A percentile compares a stretch with the other conserved stretches of the same genome.
These are phyloP conservation scores for Daubentonia madagascariensis DNA, from an alignment of 2,113 vertebrate genomes.

Conservation along the genomic window DNA sequence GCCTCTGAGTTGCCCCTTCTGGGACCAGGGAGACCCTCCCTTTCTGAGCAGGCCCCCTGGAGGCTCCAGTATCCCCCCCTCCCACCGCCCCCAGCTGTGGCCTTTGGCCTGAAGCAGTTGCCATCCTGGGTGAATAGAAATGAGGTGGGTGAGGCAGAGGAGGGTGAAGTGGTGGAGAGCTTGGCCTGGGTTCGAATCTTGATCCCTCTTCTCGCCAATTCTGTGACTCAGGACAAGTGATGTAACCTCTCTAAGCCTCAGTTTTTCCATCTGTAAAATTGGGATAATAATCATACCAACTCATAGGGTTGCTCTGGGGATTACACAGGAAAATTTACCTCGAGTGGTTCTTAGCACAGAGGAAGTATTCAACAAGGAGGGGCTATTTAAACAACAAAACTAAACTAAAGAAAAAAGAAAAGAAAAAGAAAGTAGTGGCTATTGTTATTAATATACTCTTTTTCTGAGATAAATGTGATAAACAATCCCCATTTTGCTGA, in stretches of 20 bases:
- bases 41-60: conserved; percentile 5
- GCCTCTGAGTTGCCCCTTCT: neutral
- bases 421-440: neutral
- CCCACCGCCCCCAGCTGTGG: neutral
- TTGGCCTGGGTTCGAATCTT: neutral
- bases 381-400: neutral
- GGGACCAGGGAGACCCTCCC: neutral
- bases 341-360: neutral
- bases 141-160: too few relatives aligned
- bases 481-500: neutral
- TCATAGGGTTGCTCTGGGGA: too few relatives aligned
- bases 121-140: neutral
- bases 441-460: neutral
- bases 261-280: neutral
- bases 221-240: neutral
- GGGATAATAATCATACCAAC: neutral
- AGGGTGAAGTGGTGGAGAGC: neutral
- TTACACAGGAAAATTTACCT: accelerated
- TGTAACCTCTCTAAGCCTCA: neutral
- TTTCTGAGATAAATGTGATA: neutral
- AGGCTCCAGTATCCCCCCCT: neutral
- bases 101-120: neutral
- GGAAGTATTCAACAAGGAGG: neutral
- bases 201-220: neutral
- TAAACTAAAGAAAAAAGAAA: neutral